Base-by-base conservation (phyloP, 2,797 vertebrate species). In the Merluccius polli region DNA sequence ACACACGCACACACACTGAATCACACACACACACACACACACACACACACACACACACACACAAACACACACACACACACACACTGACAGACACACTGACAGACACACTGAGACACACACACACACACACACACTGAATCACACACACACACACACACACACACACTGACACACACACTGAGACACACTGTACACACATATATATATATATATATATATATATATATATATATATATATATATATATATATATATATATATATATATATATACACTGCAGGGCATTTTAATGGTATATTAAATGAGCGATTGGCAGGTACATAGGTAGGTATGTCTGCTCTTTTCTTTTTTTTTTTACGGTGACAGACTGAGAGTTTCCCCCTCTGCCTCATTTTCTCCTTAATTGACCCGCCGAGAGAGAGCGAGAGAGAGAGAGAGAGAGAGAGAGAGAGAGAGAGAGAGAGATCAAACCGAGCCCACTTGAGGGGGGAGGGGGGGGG, bases 371-470 rank as follows among this genome's bases (percentile, higher is more conserved):
- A 83, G 79, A 88, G 83, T 85, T 83, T 87, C 83, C 82, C 87
- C 82, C 82, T 82, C 83, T 82, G 87, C 82, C 87, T 91, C 84
- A 90, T 91, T 89, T 91, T 91, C 90, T 81, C 85, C 87, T 87
- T 91, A 89, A 90, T 88, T 90, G 89, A 90, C 88, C 88, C 77
- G 75, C 80, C 77, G 83, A 84, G 84, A 86, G 80, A 79, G 86
- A 85, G 77, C 24, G 52, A 63, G 52, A 2, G 52, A 44, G 41
- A 44, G 41, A 15, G 41, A 44, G 41, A 44, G 10, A 15, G 41
- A 15, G 41, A 7, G 48, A 52, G 48, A 52, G 48, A 52, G 48
- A n/a, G 48, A 21, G 48, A 52, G 18, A 52, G 48, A 52, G 48
- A 30, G 29, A 72, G 70, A 79, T 65, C 75, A 79, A 79, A 79